phyloP scores from a whole-genome alignment of 2,797 vertebrate genomes.

The Phaenicophaeus curvirostris region DNA sequence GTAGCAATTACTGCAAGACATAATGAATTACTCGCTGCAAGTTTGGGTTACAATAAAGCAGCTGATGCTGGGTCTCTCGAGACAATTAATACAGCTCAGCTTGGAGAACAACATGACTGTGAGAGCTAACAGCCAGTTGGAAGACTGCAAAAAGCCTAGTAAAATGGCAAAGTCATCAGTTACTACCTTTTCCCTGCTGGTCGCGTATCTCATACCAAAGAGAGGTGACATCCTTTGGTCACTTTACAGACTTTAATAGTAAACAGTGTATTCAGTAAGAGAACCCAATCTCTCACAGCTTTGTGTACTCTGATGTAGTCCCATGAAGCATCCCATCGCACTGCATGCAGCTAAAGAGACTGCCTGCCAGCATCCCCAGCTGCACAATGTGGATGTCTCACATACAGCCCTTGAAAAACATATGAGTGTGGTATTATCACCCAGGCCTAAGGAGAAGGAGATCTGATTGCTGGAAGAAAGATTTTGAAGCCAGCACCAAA shows the following conservation, averaged over 20 bases:
- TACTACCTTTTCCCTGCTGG: background rate
- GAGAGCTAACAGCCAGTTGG: conserved; percentile 19
- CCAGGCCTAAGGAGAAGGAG: background rate
- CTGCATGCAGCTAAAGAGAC: background rate
- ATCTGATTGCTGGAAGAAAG: background rate
- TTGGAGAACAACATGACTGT: background rate
- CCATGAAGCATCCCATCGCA: background rate
- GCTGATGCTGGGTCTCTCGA: background rate
- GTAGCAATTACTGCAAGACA: background rate
- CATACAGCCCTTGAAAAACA: background rate
- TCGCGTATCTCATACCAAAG: background rate
- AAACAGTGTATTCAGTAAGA: background rate
- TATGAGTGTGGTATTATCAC: background rate
- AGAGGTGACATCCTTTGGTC: conserved; percentile 14
- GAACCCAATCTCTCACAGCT: background rate
- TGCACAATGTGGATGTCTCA: background rate
- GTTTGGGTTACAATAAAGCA: conserved; percentile 29
- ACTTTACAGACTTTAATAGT: background rate
- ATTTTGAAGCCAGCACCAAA: background rate
- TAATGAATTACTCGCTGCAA: background rate
- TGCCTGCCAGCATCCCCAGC: background rate
- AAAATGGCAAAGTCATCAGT: conserved; percentile 29
- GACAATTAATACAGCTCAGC: conserved; percentile 36
- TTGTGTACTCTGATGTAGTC: background rate
- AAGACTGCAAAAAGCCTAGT: background rate